Evolutionary conservation across 2,888 invertebrate species (phyloP), one percentile per base, ranked within the genome.

Genomic region (Amblyjoppa proteus): DNA sequence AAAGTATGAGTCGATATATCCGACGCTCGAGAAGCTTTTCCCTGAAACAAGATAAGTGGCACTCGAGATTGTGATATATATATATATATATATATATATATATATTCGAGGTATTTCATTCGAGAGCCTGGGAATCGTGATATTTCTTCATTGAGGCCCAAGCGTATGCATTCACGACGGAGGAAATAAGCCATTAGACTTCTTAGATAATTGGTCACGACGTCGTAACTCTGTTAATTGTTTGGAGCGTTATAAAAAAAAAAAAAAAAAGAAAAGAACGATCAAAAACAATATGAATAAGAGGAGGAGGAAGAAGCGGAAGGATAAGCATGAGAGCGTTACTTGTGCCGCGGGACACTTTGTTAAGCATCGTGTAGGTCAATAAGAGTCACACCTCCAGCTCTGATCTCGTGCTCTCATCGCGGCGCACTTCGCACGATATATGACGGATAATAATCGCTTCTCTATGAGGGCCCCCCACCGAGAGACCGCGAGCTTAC

Each of bases 201-300:
- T 81, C 81, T 79, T 66, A 58, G 79, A 82, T 79, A 85, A 85
- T 85, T 85, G 82, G 75, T 76, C 82, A 85, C 85, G 82, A 85
- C 82, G 79, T 79, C 71, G 82, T 73, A 76, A 79, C 82, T 82
- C 71, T 31, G 85, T 79, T 82, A 79, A 79, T 82, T 79, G 81
- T 85, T 75, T 66, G 64, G 34, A 69, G 77, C 77, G 69, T 56
- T 53, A 68, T 34, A 13, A 49, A 31, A 49, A 51, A 51, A 49
- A 34, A 74, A 68, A 28, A 58, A 58, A 58, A 56, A 58, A 79
- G 61, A 69, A 34, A 49, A 31, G 56, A 56, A 28, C 31, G 11
- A 16, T 16, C 4, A 38, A 38, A 75, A 69, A 31, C 49, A 58
- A 61, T 45, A 51, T 80, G 69, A 69, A 28, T 25, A 25, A 41